Percentiles rank a stretch among this genome's conserved stretches.
Evolutionary conservation across 2,113 vertebrate genomes (phyloP).

Genomic region (Vidua macroura): DNA sequence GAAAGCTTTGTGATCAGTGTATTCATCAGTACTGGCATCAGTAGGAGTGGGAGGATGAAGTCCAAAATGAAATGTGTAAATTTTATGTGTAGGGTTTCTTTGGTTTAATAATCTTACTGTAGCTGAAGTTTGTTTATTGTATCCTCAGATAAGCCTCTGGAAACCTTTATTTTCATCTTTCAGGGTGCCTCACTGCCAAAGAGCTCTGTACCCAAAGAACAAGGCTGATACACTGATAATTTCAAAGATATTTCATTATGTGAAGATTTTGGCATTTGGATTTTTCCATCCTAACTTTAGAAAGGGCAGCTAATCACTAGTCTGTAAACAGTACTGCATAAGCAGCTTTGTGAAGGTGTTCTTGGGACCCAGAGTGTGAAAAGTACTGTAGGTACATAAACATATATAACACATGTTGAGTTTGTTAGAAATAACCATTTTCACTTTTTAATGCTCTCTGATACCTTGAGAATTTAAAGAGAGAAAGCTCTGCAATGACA

Average conservation of each 20-base stretch:
- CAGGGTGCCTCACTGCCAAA: background rate
- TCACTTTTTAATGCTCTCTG: background rate
- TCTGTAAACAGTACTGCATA: background rate
- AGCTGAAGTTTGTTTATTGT: background rate
- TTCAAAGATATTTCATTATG: background rate
- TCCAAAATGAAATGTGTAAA: background rate
- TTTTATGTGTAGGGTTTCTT: background rate
- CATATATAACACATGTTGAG: rapidly evolving
- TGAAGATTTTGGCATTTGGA: background rate
- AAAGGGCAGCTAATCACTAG: background rate
- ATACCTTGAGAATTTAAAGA: background rate
- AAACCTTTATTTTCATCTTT: background rate
- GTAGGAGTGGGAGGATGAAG: background rate
- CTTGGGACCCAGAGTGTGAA: background rate
- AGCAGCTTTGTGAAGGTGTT: background rate
- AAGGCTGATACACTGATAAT: background rate
- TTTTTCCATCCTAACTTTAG: background rate
- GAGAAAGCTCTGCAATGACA: background rate
- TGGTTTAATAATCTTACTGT: background rate
- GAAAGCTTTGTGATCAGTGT: background rate
- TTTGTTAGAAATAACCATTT: background rate
- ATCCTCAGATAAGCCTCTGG: background rate
- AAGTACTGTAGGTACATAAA: background rate
- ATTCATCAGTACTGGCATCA: background rate
- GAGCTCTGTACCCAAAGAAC: background rate